Evolutionary conservation across 1,140 invertebrate genomes (phyloP).

Genomic region (Papilio polyxenes): DNA sequence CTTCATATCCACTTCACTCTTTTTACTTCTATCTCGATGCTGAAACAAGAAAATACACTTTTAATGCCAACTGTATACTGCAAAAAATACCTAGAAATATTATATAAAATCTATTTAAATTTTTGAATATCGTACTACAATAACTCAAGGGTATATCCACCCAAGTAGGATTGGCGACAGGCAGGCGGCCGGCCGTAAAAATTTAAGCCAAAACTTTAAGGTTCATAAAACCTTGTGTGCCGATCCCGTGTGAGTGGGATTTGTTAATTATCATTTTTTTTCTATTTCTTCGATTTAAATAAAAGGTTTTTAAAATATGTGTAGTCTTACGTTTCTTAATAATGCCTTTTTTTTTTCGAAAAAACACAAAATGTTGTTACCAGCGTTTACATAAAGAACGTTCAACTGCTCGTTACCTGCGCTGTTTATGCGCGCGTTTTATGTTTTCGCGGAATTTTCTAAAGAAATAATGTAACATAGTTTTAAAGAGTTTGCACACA

Average conservation of each 20-base stretch:
- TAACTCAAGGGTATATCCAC: too few relatives aligned
- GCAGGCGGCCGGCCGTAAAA: too few relatives aligned
- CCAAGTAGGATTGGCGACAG: too few relatives aligned
- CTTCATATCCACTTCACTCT: slow-evolving; percentile 87
- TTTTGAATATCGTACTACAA: too few relatives aligned
- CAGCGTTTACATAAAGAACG: slow-evolving; percentile 36
- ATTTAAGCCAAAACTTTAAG: too few relatives aligned
- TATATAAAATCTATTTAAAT: too few relatives aligned
- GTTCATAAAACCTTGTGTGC: too few relatives aligned
- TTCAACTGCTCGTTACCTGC: not conserved
- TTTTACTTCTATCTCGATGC: slow-evolving; percentile 84
- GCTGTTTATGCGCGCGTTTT: slow-evolving; percentile 7
- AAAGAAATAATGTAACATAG: slow-evolving; percentile 16
- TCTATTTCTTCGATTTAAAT: too few relatives aligned
- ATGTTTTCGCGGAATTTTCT: slow-evolving; percentile 3
- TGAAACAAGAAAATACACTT: slow-evolving; percentile 62
- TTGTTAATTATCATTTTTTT: too few relatives aligned
- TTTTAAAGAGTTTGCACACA: slow-evolving; percentile 14
- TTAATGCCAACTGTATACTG: not conserved
- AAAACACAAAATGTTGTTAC: not conserved
- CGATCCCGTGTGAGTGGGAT: too few relatives aligned
- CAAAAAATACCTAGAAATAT: not conserved
- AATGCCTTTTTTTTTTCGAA: not conserved
- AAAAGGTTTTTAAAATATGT: too few relatives aligned
- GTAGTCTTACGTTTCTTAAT: too few relatives aligned